A percentile compares a stretch with the other conserved stretches of the same genome.
Evolutionary conservation across 2,113 vertebrate species (phyloP).

Genomic region (Etia nguti): DNA sequence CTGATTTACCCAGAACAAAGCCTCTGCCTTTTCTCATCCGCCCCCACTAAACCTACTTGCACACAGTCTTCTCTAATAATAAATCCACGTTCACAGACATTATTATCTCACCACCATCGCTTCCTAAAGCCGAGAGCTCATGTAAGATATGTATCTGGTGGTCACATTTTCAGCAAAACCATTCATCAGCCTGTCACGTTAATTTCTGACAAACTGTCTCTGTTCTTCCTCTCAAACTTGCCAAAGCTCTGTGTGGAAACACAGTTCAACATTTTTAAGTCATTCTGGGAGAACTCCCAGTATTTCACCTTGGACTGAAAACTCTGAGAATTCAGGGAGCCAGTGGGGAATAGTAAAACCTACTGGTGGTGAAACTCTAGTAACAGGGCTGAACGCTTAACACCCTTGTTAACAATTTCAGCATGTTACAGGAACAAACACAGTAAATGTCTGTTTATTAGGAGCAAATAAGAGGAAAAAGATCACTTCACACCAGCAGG

Average conservation of each 20-base stretch:
- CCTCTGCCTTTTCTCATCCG: background rate
- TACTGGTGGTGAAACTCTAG: conserved; percentile 5
- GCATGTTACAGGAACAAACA: background rate
- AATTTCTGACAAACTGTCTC: conserved; percentile 24
- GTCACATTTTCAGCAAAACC: conserved; percentile 18
- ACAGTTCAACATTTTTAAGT: background rate
- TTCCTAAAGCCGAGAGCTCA: background rate
- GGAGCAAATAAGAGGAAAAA: background rate
- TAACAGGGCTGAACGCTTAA: background rate
- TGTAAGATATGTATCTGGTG: conserved; percentile 10
- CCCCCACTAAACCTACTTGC: background rate
- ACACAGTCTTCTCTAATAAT: background rate
- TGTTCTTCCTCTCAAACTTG: conserved; percentile 6
- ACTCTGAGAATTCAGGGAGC: background rate
- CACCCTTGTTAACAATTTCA: background rate
- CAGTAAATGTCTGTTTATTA: background rate
- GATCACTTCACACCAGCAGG: background rate
- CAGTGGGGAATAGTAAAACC: background rate
- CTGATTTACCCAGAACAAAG: background rate
- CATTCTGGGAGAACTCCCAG: conserved; percentile 5
- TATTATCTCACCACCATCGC: background rate
- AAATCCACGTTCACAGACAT: background rate
- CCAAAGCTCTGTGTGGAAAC: conserved; percentile 7
- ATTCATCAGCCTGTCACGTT: conserved; percentile 35
- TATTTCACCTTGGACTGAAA: background rate